Conservation (phyloP, 2,113 vertebrate genomes). For the Mobula hypostoma region DNA sequence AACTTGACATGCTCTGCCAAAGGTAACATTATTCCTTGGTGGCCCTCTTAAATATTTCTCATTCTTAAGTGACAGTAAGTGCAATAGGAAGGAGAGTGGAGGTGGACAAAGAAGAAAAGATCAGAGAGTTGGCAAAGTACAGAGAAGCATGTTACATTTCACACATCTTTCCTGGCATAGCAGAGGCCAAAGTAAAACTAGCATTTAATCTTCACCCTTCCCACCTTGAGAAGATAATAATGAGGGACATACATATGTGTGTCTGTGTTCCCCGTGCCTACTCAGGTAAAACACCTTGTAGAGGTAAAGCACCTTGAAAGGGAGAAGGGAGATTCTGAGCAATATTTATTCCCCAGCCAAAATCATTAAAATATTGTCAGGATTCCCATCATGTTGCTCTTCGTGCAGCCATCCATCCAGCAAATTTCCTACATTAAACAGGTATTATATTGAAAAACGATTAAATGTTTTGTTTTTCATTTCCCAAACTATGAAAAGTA, state of each 20-base stretch:
- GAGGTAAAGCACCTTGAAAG: no score
- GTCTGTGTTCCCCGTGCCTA: no score
- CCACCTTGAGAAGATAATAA: not conserved
- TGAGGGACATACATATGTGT: not conserved
- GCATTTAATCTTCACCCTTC: not conserved
- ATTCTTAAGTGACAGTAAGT: not conserved
- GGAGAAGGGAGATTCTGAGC: not conserved
- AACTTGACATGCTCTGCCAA: not conserved
- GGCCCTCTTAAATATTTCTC: not conserved
- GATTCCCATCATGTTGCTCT: not conserved
- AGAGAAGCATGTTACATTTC: not conserved
- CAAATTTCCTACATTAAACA: not conserved
- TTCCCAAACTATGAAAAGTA: not conserved
- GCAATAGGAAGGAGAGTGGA: no score
- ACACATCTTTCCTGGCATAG: not conserved
- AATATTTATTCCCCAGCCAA: constrained; percentile 9
- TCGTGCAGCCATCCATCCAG: not conserved
- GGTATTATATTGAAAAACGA: not conserved
- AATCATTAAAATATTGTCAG: not conserved
- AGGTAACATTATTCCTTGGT: not conserved
- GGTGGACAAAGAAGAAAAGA: not conserved
- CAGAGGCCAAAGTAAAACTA: not conserved
- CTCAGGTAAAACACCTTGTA: not conserved
- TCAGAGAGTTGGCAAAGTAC: not conserved
- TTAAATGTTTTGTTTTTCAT: not conserved